Evolutionary conservation across 2,113 vertebrate genomes (phyloP).

Genomic region (Anarrhichthys ocellatus): DNA sequence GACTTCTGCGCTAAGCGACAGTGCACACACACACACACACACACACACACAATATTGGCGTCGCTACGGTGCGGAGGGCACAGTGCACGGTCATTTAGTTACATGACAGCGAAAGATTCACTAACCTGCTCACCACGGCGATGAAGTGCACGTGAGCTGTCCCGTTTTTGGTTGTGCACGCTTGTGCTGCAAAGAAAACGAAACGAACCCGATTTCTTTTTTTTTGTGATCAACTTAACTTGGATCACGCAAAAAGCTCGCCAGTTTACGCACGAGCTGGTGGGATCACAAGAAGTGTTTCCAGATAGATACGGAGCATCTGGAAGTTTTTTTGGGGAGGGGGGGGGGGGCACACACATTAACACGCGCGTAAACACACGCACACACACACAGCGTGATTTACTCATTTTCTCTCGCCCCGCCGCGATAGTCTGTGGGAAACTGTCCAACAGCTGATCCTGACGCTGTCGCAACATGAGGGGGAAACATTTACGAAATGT

Average conservation of each 20-base stretch:
- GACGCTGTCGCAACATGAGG: constrained; percentile 51
- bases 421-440: not conserved
- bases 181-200: not conserved
- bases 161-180: not conserved
- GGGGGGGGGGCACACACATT: not conserved
- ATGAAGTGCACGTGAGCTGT: not conserved
- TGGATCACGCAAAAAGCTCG: constrained; percentile 21
- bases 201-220: not conserved
- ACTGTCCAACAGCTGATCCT: constrained; percentile 39
- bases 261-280: constrained; percentile 52
- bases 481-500: constrained; percentile 19
- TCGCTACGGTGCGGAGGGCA: constrained; percentile 64
- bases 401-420: not conserved
- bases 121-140: not conserved
- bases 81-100: constrained; percentile 62
- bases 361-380: not conserved
- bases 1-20: constrained; percentile 63
- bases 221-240: constrained; percentile 58
- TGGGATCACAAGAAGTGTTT: constrained; percentile 51
- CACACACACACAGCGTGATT: not conserved
- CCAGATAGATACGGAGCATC: constrained; percentile 13
- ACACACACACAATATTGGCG: constrained; percentile 61
- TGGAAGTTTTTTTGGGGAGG: constrained; percentile 56
- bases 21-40: constrained; percentile 48
- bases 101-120: constrained; percentile 60